These are phyloP conservation scores for Menidia menidia DNA, from an alignment of 2,797 vertebrate species.

Conservation along the genomic window DNA sequence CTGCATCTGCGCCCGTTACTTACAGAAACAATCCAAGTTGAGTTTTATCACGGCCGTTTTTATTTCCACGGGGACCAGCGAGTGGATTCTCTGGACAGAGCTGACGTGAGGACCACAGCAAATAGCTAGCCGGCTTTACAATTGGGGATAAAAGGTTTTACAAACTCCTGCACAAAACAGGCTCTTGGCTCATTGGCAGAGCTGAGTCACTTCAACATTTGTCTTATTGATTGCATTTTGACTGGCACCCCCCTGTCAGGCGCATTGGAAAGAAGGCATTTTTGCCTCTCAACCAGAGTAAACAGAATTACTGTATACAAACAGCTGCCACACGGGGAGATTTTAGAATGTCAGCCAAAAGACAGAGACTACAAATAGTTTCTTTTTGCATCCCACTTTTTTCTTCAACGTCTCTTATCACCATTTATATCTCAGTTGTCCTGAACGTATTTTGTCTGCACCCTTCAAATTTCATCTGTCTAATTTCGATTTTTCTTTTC, in stretches of 20 bases:
- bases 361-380: neutral
- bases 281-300: constrained; percentile 26
- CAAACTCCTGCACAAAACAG: constrained; percentile 55
- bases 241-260: constrained; percentile 44
- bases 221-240: constrained; percentile 68
- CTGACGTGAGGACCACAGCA: constrained; percentile 54
- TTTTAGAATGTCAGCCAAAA: constrained; percentile 30
- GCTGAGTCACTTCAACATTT: constrained; percentile 57
- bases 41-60: constrained; percentile 64
- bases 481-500: neutral
- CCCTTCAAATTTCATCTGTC: neutral
- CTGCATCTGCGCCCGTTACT: constrained; percentile 61
- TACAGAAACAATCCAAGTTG: constrained; percentile 32
- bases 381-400: neutral
- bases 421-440: neutral
- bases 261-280: constrained; percentile 37
- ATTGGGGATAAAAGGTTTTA: constrained; percentile 60
- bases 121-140: constrained; percentile 59
- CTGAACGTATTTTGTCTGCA: no score
- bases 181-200: constrained; percentile 50
- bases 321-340: constrained; percentile 31
- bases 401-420: neutral
- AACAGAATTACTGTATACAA: constrained; percentile 45
- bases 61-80: constrained; percentile 64
- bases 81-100: constrained; percentile 42